phyloP scores from a whole-genome alignment of 2,888 invertebrate genomes.

The Diaperis boleti region DNA sequence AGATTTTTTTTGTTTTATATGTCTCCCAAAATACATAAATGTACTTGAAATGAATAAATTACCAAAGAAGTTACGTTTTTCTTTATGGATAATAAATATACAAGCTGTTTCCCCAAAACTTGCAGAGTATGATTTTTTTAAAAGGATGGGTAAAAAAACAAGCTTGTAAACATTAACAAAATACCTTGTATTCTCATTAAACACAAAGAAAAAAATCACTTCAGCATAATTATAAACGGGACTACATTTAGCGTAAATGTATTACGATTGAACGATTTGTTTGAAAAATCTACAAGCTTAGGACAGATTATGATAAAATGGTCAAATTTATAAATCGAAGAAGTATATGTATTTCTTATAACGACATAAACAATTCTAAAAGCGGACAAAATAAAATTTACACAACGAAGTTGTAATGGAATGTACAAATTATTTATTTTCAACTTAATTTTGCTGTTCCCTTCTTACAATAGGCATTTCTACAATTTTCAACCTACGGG shows the following conservation, averaged over 20 bases:
- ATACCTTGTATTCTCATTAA: slow-evolving; percentile 47
- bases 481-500: slow-evolving; percentile 45
- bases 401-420: slow-evolving; percentile 76
- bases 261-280: slow-evolving; percentile 14
- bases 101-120: no score
- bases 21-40: no score
- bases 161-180: slow-evolving; percentile 48
- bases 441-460: slow-evolving; percentile 72
- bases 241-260: slow-evolving; percentile 37
- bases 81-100: no score
- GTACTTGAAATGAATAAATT: no score
- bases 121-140: no score
- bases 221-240: slow-evolving; percentile 38
- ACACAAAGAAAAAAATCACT: slow-evolving; percentile 38
- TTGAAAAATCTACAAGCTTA: slow-evolving; percentile 46
- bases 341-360: slow-evolving; percentile 47
- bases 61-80: no score
- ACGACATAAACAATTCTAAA: slow-evolving; percentile 68
- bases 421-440: slow-evolving; percentile 83
- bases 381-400: slow-evolving; percentile 61
- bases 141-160: slow-evolving; percentile 34
- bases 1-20: no score
- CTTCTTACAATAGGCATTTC: slow-evolving; percentile 66
- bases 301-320: slow-evolving; percentile 36
- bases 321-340: slow-evolving; percentile 35